Evolutionary conservation across 2,113 vertebrate genomes (phyloP).

Genomic region (Patagioenas fasciata): DNA sequence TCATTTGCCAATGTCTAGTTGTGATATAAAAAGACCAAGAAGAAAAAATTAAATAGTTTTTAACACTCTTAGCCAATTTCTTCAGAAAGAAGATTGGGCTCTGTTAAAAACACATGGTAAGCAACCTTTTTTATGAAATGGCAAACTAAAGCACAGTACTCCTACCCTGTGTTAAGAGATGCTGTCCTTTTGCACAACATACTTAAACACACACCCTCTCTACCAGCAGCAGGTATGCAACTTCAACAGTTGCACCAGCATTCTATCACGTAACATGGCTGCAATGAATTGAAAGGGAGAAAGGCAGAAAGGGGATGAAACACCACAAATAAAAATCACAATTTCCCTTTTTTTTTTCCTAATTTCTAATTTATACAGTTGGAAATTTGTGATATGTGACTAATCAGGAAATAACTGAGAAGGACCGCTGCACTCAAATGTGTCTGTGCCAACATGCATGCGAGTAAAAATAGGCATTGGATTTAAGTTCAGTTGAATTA

Average conservation of each 20-base stretch:
- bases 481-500: not conserved
- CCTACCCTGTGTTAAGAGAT: not conserved
- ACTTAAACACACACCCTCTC: not conserved
- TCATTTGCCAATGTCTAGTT: not conserved
- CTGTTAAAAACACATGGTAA: not conserved
- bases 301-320: not conserved
- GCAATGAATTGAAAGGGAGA: not conserved
- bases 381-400: conserved; percentile 12
- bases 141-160: not conserved
- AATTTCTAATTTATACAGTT: not conserved
- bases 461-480: not conserved
- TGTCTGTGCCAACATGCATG: not conserved
- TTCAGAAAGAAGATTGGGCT: not conserved
- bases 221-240: not conserved
- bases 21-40: not conserved
- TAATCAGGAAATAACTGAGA: conserved; percentile 6
- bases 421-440: not conserved
- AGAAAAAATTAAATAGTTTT: not conserved
- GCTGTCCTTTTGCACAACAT: not conserved
- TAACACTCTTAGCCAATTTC: not conserved
- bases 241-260: not conserved
- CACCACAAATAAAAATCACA: not conserved
- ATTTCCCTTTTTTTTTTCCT: not conserved
- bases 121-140: not conserved
- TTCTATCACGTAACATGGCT: not conserved